Evolutionary conservation across 2,888 invertebrate species (phyloP).

Genomic region (Chymomyza procnemis): DNA sequence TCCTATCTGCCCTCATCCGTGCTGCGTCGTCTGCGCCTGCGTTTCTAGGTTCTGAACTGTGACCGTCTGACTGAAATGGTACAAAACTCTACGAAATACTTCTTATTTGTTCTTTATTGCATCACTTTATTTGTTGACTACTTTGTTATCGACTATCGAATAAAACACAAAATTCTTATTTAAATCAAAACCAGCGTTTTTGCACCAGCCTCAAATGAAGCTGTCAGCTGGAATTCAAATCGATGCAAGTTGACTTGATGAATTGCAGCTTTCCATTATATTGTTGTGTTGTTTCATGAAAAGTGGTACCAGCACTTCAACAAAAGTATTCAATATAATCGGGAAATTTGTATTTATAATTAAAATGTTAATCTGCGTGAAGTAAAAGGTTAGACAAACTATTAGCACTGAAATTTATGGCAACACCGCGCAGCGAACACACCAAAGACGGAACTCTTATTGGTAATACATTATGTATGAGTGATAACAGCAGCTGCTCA

Average conservation of each 20-base stretch:
- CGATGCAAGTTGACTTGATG: constrained; percentile 7
- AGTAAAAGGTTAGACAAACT: constrained; percentile 75
- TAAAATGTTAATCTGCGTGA: constrained; percentile 71
- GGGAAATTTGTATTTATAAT: constrained; percentile 63
- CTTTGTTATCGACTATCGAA: constrained; percentile 58
- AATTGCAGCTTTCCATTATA: constrained; percentile 47
- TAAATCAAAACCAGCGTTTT: constrained; percentile 22
- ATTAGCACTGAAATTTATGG: constrained; percentile 68
- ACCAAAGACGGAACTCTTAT: constrained; percentile 61
- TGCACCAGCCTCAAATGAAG: constrained; percentile 11
- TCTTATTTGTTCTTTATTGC: constrained; percentile 12
- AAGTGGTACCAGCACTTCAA: constrained; percentile 40
- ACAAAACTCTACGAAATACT: not conserved
- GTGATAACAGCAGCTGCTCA: constrained; percentile 57
- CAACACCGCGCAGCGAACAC: constrained; percentile 35
- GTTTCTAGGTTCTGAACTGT: constrained; percentile 10
- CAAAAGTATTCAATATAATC: constrained; percentile 50
- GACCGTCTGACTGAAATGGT: not conserved
- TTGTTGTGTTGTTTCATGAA: constrained; percentile 27
- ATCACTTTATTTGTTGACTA: constrained; percentile 42
- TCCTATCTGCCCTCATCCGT: constrained; percentile 68
- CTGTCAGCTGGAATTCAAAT: not conserved
- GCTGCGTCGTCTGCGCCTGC: constrained; percentile 64
- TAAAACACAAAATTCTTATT: constrained; percentile 51
- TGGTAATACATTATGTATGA: constrained; percentile 61